Evolutionary conservation across 2,888 invertebrate species (phyloP), one percentile per base, ranked within the genome.

Genomic region (Tuberolachnus salignus): DNA sequence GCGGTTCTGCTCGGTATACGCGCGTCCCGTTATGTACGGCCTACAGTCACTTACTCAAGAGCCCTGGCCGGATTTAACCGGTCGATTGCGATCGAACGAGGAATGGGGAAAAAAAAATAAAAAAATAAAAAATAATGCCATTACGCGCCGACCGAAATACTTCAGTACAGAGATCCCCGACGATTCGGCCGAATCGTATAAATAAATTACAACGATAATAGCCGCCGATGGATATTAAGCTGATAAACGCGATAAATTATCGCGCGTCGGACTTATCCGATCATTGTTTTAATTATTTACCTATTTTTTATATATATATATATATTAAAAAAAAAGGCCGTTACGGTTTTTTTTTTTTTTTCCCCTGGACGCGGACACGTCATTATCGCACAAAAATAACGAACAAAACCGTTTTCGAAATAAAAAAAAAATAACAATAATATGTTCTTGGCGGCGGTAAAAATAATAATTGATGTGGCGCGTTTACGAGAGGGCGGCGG

Each of bases 221-320:
- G 55, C 44, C 55, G 53, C 49, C 16, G 42, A 34, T 34, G 34
- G 61, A 19, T 46, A 64, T 64, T 69, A 70, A 70, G 70, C 70
- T 44, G 70, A 70, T 55, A 70, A 55, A 70, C 44, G 70, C 42
- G 70, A 55, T 70, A 70, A 70, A 44, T 70, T 70, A 70, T 70
- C 21, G 6, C 6, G 55, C 55, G 21, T 16, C 1, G 55, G 55
- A 55, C 34, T 57, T 70, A 55, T 70, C 55, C 11, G 16, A 69
- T 69, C 69, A 42, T 42, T 57, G 55, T 70, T 70, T 70, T 44
- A 44, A 44, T 55, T 55, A 57, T 70, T 44, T 55, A 70, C 44
- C 21, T 55, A 70, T 55, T 6, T 6, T 6, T 6, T 34, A 34
- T 34, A 34, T 34, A 34, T 34, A 34, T 34, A 34, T 34, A 34